Conservation (phyloP, 92 coral and sea anemone genomes). For the Parazoanthus swiftii region DNA sequence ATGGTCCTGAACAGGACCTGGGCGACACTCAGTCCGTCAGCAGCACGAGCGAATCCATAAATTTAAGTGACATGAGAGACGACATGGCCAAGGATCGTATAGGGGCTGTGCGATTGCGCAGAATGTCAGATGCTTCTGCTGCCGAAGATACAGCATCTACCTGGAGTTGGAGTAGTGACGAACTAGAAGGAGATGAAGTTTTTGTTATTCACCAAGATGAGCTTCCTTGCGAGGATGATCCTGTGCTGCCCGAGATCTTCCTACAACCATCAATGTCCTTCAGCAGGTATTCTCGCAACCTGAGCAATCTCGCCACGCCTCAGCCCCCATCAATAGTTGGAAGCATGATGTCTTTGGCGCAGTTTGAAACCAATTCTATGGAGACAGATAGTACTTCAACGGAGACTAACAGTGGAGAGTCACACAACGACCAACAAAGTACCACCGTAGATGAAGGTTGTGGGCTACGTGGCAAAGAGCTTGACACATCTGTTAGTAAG, state of each 20-base stretch:
- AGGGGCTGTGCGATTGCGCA: conserved; percentile 38
- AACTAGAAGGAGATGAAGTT: conserved; percentile 42
- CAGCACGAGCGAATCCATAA: conserved; percentile 8
- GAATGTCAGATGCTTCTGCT: not conserved
- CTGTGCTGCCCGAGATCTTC: conserved; percentile 30
- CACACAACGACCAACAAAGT: not conserved
- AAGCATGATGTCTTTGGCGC: conserved; percentile 43
- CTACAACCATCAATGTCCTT: conserved; percentile 37
- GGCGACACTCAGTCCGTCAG: conserved; percentile 14
- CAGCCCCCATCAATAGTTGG: conserved; percentile 25
- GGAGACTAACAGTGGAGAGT: not conserved
- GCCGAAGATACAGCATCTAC: conserved; percentile 28
- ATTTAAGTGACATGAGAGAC: conserved; percentile 20
- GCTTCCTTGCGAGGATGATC: conserved; percentile 13
- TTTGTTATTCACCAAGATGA: conserved; percentile 31
- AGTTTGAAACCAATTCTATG: conserved; percentile 20
- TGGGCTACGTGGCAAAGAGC: not conserved
- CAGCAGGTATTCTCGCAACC: conserved; percentile 36
- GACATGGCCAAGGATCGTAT: conserved; percentile 39
- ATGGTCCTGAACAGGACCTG: not conserved
- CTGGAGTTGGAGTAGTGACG: conserved; percentile 46
- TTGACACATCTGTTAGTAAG: not conserved
- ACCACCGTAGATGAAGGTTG: not conserved
- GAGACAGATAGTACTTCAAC: conserved; percentile 10
- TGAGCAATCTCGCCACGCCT: conserved; percentile 21